Percentiles rank a stretch among this genome's conserved stretches.
Evolutionary conservation across 2,113 vertebrate genomes (phyloP).

Genomic region (Oncorhynchus keta): DNA sequence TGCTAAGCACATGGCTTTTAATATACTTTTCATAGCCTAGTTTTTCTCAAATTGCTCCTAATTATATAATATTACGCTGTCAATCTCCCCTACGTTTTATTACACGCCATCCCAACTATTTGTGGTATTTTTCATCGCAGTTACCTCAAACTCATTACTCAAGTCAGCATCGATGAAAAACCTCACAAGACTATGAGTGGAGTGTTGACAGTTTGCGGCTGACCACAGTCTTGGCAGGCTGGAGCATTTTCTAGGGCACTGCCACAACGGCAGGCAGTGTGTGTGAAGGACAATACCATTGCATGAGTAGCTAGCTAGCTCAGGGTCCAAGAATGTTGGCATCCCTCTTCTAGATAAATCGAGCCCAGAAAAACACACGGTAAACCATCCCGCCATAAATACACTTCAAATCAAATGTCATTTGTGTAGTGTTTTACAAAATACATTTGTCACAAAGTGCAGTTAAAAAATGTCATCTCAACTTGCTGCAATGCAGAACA

Average conservation of each 20-base stretch:
- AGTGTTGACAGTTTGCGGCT: not conserved
- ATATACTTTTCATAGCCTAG: too few species aligned
- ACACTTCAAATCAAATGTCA: too few species aligned
- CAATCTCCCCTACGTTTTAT: too few species aligned
- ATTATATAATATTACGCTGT: too few species aligned
- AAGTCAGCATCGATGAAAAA: not conserved
- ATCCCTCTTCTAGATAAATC: not conserved
- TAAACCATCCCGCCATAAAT: too few species aligned
- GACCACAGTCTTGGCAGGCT: not conserved
- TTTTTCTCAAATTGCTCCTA: too few species aligned
- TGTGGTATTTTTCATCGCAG: too few species aligned
- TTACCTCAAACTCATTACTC: too few species aligned
- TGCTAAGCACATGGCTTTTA: too few species aligned
- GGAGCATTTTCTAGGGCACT: too few species aligned
- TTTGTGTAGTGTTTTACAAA: not conserved
- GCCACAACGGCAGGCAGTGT: not conserved
- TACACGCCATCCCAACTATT: too few species aligned
- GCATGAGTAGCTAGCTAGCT: conserved; percentile 11
- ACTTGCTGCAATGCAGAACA: not conserved
- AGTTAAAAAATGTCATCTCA: not conserved
- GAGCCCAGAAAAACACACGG: not conserved
- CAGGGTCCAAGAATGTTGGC: conserved; percentile 22
- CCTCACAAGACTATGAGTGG: not conserved
- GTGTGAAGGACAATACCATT: not conserved
- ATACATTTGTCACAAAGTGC: not conserved